Evolutionary conservation across 2,888 invertebrate genomes (phyloP), one percentile per base, ranked within the genome.

Genomic region (Hipparchia semele): DNA sequence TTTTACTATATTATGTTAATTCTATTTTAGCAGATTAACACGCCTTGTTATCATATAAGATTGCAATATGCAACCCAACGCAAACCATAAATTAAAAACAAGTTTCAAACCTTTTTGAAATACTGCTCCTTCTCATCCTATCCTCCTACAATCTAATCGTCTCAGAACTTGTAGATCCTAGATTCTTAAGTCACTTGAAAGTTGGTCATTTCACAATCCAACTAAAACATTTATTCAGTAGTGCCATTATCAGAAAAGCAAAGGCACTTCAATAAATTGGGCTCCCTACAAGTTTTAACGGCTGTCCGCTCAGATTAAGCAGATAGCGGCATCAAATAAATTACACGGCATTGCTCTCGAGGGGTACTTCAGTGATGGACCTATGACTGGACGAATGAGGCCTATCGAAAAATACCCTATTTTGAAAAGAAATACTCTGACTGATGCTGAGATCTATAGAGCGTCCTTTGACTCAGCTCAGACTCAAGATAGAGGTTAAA

Each of bases 141-240:
- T 1, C 23, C 23, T 23, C 23, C 23, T 23, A 23, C 23, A 23
- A 23, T 1, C 8, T 23, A 58, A 58, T n/a, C n/a, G 33, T 60
- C 10, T 12, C 6, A 7, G 9, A 61, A 45, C n/a, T 45, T 45
- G 6, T n/a, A 45, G 12, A 45, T n/a, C 60, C 23, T 58, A 33
- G 39, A 39, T 39, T 5, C 2, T 39, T 4, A 39, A 60, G 10
- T 60, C 39, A 60, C 13, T 62, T 62, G 13, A 49, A 62, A 65
- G 53, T 65, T 9, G 23, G 5, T 6, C 8, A 64, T 64, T 53
- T 53, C 12, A 53, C 53, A 51, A 53, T 12, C 53, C 53, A 53
- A 51, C 65, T 64, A 68, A 72, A 65, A 69, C 12, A 72, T 62
- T 61, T 13, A 23, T 67, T 45, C 53, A 67, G 60, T 46, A 66